Evolutionary conservation across 1,140 invertebrate genomes (phyloP), one percentile per base, ranked within the genome.

Genomic region (Drosophila navojoa): DNA sequence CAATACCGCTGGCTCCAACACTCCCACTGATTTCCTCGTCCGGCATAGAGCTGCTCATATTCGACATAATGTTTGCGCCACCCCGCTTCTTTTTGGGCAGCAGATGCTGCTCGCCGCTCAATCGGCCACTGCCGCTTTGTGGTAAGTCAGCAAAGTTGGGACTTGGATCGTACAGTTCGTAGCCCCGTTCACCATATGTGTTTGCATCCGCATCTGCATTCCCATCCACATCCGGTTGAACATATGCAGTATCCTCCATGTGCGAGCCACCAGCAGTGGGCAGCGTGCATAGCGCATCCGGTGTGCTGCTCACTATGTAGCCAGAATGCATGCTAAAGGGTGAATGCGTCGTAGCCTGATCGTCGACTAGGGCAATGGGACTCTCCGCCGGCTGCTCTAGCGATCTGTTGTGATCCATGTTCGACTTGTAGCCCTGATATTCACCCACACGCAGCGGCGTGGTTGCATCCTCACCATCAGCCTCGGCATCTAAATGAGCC

Each of bases 91-190:
- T 52, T 7, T 64, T 75, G 0, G 82, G 80, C 22, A 91, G 54
- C 54, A 91, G 49, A 61, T 91, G 84, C 32, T 91, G 85, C 16
- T 90, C 81, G 0, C 90, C 82, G 22, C 89, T 90, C 1, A 90
- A 42, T 5, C 77, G 77, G 0, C 79, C 77, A 2, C 74, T 60
- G 15, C 55, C 73, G 13, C 81, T 11, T 63, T 77, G 42, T 19
- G 79, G 77, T 27, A 90, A 4, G 0, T 81, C 76, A 0, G 45
- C 75, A 19, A 85, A 90, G 10, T 91, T 82, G 3, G 90, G 90
- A 79, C 90, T 91, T 0, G 90, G 90, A 69, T 91, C 90, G 27
- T 91, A 91, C 15, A 79, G 67, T 32, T 91, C 90, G 35, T 91
- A 91, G 10, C 55, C 86, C 22, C 63, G 60, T 0, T 91, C 87